A percentile compares a stretch with the other conserved stretches of the same genome.
phyloP scores from a whole-genome alignment of 2,797 vertebrate genomes.

The Sebastes reedi region DNA sequence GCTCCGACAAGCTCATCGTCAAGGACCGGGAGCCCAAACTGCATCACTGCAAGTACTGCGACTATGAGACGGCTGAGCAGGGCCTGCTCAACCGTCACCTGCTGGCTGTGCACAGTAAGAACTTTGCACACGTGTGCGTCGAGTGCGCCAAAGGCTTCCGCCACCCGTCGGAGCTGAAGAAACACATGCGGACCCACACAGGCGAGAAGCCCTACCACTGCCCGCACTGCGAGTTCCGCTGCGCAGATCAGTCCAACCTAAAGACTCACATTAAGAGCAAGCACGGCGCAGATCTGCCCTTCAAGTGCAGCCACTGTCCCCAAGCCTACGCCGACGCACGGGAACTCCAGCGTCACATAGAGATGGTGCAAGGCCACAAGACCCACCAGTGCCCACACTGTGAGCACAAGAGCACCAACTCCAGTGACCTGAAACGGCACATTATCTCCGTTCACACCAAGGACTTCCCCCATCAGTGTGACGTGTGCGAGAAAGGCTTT shows the following conservation, averaged over 20 bases:
- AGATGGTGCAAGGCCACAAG: slow-evolving; percentile 95
- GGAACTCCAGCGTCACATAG: slow-evolving; percentile 92
- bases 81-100: slow-evolving; percentile 96
- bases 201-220: slow-evolving; percentile 97
- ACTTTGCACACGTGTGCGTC: slow-evolving; percentile 98
- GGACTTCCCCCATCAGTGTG: slow-evolving; percentile 98
- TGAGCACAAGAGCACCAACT: slow-evolving; percentile 99
- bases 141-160: slow-evolving; percentile 98
- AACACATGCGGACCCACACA: slow-evolving; percentile 98
- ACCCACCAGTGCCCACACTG: slow-evolving; percentile 97
- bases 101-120: slow-evolving; percentile 98
- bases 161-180: slow-evolving; percentile 97
- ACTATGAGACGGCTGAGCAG: slow-evolving; percentile 97
- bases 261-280: slow-evolving; percentile 99
- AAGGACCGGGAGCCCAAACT: slow-evolving; percentile 94
- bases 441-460: slow-evolving; percentile 98
- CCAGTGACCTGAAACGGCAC: slow-evolving; percentile 97
- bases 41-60: slow-evolving; percentile 98
- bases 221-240: slow-evolving; percentile 96
- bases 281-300: slow-evolving; percentile 94
- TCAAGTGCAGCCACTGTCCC: slow-evolving; percentile 95
- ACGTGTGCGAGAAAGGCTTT: slow-evolving; percentile 97
- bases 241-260: slow-evolving; percentile 96
- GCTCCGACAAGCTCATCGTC: slow-evolving; percentile 96
- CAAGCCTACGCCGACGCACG: slow-evolving; percentile 92